Percentiles rank a stretch among this genome's conserved stretches.
These are phyloP conservation scores for Mellivora capensis DNA, from an alignment of 2,113 vertebrate genomes.

Conservation along the genomic window DNA sequence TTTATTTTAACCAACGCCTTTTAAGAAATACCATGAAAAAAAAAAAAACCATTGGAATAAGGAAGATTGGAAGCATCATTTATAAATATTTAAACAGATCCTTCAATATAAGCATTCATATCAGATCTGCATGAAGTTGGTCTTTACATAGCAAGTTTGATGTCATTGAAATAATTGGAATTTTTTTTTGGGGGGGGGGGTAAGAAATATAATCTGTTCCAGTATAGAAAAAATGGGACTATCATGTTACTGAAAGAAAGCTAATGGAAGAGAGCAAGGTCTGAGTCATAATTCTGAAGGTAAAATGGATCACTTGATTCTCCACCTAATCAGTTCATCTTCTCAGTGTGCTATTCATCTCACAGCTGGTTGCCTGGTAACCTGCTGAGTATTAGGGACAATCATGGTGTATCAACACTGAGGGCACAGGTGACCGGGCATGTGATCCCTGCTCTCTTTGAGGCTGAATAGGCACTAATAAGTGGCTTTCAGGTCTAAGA, in stretches of 20 bases:
- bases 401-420: background rate
- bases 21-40: background rate
- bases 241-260: background rate
- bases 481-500: background rate
- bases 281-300: slow-evolving; percentile 22
- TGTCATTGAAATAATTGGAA: slow-evolving; percentile 45
- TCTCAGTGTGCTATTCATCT: background rate
- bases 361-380: background rate
- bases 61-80: slow-evolving; percentile 2
- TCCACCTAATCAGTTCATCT: slow-evolving; percentile 10
- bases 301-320: background rate
- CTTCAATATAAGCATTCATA: slow-evolving; percentile 57
- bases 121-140: slow-evolving; percentile 52
- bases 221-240: slow-evolving; percentile 5
- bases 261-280: background rate
- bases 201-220: slow-evolving; percentile 49
- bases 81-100: slow-evolving; percentile 66
- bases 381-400: background rate
- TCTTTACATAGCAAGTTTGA: slow-evolving; percentile 49
- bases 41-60: slow-evolving; percentile 14
- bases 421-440: background rate
- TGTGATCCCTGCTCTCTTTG: background rate
- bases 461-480: accelerated
- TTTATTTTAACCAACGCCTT: slow-evolving; percentile 23
- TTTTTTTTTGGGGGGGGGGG: background rate